A percentile compares a stretch with the other conserved stretches of the same genome.
Evolutionary conservation across 2,797 vertebrate genomes (phyloP).

Genomic region (Tokudaia tokunoshimensis): DNA sequence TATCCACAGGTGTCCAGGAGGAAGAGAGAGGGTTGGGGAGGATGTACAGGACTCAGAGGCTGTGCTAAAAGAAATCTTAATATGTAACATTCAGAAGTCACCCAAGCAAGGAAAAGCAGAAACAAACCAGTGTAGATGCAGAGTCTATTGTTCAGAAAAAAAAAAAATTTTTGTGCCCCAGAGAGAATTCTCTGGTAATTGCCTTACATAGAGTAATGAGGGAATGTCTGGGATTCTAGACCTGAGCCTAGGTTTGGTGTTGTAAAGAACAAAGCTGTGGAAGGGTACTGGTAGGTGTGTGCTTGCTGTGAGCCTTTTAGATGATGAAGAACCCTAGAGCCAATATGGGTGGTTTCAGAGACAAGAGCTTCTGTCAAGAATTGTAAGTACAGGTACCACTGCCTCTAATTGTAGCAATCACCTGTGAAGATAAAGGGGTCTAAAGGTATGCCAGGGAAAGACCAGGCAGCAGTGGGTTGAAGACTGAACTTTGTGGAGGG

Average conservation of each 20-base stretch:
- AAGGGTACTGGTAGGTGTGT: fast-evolving
- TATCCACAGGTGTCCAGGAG: background rate
- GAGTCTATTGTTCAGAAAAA: slow-evolving; percentile 44
- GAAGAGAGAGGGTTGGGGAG: background rate
- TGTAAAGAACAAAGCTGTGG: background rate
- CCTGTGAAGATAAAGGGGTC: background rate
- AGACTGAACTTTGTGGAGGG: background rate
- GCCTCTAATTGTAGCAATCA: background rate
- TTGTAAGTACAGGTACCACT: fast-evolving
- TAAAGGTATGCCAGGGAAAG: background rate
- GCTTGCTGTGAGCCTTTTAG: background rate
- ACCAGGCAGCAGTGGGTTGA: background rate
- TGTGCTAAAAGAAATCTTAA: background rate
- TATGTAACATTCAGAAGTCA: slow-evolving; percentile 25
- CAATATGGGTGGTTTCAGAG: background rate
- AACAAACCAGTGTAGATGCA: background rate
- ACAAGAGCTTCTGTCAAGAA: background rate
- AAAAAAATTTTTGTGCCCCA: background rate
- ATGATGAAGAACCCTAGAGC: background rate
- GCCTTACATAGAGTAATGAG: background rate
- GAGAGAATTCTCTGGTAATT: background rate
- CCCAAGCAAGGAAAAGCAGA: background rate
- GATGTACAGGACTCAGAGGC: background rate
- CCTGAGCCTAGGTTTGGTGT: background rate
- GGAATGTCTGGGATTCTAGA: background rate